Evolutionary conservation across 2,888 invertebrate species (phyloP), one percentile per base, ranked within the genome.

Genomic region (Xylota segnis): DNA sequence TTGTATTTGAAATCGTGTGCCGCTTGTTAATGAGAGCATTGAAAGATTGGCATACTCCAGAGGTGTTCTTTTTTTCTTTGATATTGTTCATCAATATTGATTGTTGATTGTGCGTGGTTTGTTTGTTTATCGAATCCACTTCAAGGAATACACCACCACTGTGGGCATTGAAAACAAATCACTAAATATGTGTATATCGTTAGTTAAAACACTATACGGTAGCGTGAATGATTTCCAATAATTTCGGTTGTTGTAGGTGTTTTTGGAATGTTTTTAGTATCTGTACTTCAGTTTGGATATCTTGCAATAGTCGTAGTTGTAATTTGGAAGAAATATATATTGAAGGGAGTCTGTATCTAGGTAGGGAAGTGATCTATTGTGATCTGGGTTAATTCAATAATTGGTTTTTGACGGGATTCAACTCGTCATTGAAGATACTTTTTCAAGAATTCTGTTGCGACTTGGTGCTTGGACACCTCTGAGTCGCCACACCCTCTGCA

Each of bases 21-120:
- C 63, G 63, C 78, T 50, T 65, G 74, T 81, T 79, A 81, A 81
- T 81, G 66, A 74, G 74, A 81, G 81, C 81, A 81, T 68, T 74
- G 81, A 81, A n/a, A 74, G 81, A 81, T 74, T 74, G 61, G 58
- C 81, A 74, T 66, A 18, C 74, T 45, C 12, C 50, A 50, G 58
- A 50, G 54, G 47, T 18, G 56, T 65, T 65, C n/a, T n/a, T 70
- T 70, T 54, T 58, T 74, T 68, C 74, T 81, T 81, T 74, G 81
- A 71, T 81, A 61, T 56, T 74, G 59, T 81, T 81, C 72, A 58
- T 72, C 79, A 72, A 78, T 78, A 78, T 78, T 78, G 77, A 63
- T 78, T 70, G 77, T 78, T 78, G 70, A 78, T 65, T 50, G 63
- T 58, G 71, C 37, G 63, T 43, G 58, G 63, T 56, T 79, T 79